Evolutionary conservation across 2,113 vertebrate species (phyloP).

Genomic region (Callospermophilus lateralis): DNA sequence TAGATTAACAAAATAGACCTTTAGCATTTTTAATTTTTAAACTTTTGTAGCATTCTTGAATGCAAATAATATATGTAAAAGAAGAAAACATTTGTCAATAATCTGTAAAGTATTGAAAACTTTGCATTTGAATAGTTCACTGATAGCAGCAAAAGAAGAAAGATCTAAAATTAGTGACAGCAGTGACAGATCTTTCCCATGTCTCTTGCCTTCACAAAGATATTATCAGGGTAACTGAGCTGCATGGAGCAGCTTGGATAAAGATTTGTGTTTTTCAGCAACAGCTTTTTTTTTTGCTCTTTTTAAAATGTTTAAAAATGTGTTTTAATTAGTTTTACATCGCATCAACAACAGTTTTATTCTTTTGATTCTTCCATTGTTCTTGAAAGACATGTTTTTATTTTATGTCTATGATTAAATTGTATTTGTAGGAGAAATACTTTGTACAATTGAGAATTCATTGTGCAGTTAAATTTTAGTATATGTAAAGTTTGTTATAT

Average conservation of each 20-base stretch:
- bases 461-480: neutral
- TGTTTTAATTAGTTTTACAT: too few relatives aligned
- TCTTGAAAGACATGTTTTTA: neutral
- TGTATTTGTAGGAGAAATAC: neutral
- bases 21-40: constrained; percentile 2
- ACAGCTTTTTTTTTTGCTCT: neutral
- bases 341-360: neutral
- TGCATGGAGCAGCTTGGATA: neutral
- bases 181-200: neutral
- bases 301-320: too few relatives aligned
- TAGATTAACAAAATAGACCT: constrained; percentile 1
- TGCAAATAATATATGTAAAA: neutral
- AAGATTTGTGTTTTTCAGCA: neutral
- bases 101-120: neutral
- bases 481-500: too few relatives aligned
- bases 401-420: constrained; percentile 6
- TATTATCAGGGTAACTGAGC: neutral
- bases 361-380: neutral
- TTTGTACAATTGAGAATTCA: constrained; percentile 31
- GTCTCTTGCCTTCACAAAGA: neutral
- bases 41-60: neutral
- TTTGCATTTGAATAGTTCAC: neutral
- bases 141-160: neutral
- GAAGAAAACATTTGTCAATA: neutral
- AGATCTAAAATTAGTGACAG: neutral